Conservation (phyloP, 2,888 invertebrate genomes). For the Eutolmus rufibarbis region DNA sequence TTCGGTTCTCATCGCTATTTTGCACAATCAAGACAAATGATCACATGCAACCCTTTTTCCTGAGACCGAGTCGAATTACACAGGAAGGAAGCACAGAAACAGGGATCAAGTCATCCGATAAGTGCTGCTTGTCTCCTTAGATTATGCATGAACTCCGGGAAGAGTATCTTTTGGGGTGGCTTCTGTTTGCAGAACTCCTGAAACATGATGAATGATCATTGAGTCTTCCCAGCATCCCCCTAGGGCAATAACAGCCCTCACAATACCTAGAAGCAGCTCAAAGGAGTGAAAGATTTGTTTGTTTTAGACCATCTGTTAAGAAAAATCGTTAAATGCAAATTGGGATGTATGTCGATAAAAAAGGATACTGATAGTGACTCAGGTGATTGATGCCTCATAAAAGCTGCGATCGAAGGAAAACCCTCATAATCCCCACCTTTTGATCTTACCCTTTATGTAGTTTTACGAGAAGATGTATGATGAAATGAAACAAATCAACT, state of each 20-base stretch:
- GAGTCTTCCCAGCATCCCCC: background rate
- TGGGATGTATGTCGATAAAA: background rate
- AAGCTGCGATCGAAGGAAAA: background rate
- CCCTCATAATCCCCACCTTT: background rate
- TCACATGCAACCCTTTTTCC: background rate
- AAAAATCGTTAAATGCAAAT: constrained; percentile 41
- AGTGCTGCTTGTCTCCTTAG: constrained; percentile 31
- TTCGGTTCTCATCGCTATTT: constrained; percentile 22
- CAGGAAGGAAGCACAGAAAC: constrained; percentile 29
- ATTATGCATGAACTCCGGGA: constrained; percentile 23
- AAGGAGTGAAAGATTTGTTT: constrained; percentile 49
- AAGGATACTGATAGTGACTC: background rate
- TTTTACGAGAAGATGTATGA: background rate
- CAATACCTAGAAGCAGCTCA: background rate
- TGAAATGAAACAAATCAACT: background rate
- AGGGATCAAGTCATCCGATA: constrained; percentile 1
- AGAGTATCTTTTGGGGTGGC: background rate
- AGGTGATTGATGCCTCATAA: constrained; percentile 15
- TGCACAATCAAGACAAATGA: constrained; percentile 1
- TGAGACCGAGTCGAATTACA: constrained; percentile 34
- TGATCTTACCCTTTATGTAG: background rate
- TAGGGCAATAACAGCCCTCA: background rate
- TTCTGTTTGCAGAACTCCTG: constrained; percentile 22
- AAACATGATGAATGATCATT: constrained; percentile 32
- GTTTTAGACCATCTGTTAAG: constrained; percentile 50